These are phyloP conservation scores for Pectinophora gossypiella DNA, from an alignment of 1,140 invertebrate species.

Conservation along the genomic window DNA sequence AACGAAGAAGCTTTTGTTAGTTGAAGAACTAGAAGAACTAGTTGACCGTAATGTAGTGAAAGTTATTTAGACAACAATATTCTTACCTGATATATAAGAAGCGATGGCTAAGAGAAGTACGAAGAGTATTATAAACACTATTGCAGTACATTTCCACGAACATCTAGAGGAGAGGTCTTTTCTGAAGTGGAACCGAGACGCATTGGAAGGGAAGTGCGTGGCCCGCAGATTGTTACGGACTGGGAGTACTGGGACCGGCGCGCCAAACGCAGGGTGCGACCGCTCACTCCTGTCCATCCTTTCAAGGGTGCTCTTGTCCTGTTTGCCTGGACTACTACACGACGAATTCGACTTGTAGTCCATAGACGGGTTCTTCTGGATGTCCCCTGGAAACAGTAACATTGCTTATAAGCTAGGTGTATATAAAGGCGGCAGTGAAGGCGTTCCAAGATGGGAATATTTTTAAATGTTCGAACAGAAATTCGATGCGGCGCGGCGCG, in stretches of 20 bases:
- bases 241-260: conserved; percentile 82
- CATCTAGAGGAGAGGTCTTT: conserved; percentile 91
- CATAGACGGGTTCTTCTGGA: conserved; percentile 90
- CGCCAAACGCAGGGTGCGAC: conserved; percentile 77
- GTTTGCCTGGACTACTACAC: conserved; percentile 85
- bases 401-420: too few species aligned
- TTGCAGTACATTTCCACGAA: conserved; percentile 93
- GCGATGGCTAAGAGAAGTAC: conserved; percentile 87
- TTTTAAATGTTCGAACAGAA: too few species aligned
- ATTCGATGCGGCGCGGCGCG: too few species aligned
- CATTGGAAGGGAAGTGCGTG: conserved; percentile 79
- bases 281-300: conserved; percentile 64
- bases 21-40: too few species aligned
- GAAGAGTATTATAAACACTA: conserved; percentile 88
- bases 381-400: conserved; percentile 79
- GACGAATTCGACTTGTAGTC: conserved; percentile 92
- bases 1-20: conserved; percentile 23
- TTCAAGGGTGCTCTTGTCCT: conserved; percentile 69
- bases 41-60: background rate
- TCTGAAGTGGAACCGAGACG: conserved; percentile 88
- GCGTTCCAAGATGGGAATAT: too few species aligned
- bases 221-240: conserved; percentile 83
- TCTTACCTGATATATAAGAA: conserved; percentile 89
- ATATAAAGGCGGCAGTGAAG: too few species aligned
- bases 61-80: background rate